Evolutionary conservation across 1,140 invertebrate species (phyloP).

Genomic region (Hetaerina americana): DNA sequence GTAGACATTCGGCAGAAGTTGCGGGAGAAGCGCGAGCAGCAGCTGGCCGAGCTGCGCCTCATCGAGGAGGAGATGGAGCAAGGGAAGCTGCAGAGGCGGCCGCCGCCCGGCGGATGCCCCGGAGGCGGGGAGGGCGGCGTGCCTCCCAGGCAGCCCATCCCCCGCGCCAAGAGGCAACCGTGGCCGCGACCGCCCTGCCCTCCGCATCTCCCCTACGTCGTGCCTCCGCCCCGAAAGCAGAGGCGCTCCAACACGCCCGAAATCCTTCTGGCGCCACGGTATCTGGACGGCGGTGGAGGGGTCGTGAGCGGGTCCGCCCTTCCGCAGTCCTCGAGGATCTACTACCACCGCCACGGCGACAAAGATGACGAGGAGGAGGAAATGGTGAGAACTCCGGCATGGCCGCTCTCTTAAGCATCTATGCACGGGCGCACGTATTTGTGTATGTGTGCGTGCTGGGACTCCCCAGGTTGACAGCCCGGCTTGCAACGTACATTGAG

Average conservation of each 20-base stretch:
- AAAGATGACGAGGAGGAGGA: slow-evolving; percentile 5
- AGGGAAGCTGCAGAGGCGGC: slow-evolving; percentile 45
- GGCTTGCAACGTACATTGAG: too few species aligned
- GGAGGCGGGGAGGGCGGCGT: slow-evolving; percentile 28
- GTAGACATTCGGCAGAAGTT: slow-evolving; percentile 78
- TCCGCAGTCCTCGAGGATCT: background rate
- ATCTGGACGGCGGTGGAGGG: slow-evolving; percentile 28
- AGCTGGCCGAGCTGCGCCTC: slow-evolving; percentile 60
- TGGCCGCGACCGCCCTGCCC: slow-evolving; percentile 37
- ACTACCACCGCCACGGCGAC: background rate
- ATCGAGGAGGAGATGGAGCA: slow-evolving; percentile 77
- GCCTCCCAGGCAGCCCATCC: slow-evolving; percentile 27
- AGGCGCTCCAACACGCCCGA: slow-evolving; percentile 53
- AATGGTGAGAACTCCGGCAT: slow-evolving; percentile 19
- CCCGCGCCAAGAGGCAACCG: slow-evolving; percentile 35
- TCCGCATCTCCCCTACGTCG: slow-evolving; percentile 25
- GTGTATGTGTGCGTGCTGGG: too few species aligned
- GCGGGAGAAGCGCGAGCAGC: slow-evolving; percentile 78
- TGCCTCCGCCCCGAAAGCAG: slow-evolving; percentile 21
- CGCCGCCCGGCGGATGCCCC: slow-evolving; percentile 12
- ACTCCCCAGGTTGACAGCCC: too few species aligned
- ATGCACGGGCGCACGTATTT: too few species aligned
- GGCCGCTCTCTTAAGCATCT: too few species aligned
- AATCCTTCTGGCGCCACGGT: slow-evolving; percentile 60
- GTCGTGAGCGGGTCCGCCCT: slow-evolving; percentile 2